Evolutionary conservation across 1,140 invertebrate species (phyloP).

Genomic region (Dinothrombium tinctorium): DNA sequence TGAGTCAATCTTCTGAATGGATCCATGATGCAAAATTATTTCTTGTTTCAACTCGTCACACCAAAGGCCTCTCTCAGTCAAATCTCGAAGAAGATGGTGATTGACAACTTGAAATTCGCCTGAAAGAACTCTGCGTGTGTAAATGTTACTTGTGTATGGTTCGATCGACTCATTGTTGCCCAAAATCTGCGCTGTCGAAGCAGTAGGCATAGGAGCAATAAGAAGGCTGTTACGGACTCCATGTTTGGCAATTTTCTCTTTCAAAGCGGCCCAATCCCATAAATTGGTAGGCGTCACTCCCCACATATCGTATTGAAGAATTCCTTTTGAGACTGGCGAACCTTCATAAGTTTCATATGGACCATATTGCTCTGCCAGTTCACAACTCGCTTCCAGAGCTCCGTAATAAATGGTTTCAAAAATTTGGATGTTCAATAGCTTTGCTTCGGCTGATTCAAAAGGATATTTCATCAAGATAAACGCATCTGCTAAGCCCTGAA

Average conservation of each 20-base stretch:
- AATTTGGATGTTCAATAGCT: conserved; percentile 72
- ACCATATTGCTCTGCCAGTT: conserved; percentile 56
- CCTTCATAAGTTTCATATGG: conserved; percentile 76
- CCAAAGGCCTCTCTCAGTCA: conserved; percentile 76
- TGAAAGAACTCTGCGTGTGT: conserved; percentile 70
- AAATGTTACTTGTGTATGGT: conserved; percentile 94
- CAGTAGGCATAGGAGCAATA: conserved; percentile 94
- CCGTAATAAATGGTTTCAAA: conserved; percentile 97
- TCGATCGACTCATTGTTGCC: conserved; percentile 98
- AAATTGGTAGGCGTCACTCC: conserved; percentile 56
- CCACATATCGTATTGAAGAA: conserved; percentile 98
- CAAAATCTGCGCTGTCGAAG: conserved; percentile 93
- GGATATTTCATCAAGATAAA: conserved; percentile 82
- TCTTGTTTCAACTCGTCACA: conserved; percentile 87
- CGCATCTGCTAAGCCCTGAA: conserved; percentile 88
- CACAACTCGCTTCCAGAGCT: conserved; percentile 82
- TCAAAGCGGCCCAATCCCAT: conserved; percentile 69
- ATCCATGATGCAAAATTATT: conserved; percentile 62
- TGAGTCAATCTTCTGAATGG: conserved; percentile 63
- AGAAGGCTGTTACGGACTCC: conserved; percentile 85
- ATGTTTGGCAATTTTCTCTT: conserved; percentile 60
- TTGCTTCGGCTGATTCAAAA: conserved; percentile 53
- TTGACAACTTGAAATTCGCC: conserved; percentile 81
- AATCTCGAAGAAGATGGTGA: conserved; percentile 75
- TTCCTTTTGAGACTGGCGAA: conserved; percentile 75